phyloP scores from a whole-genome alignment of 2,888 invertebrate species.

The Nephrotoma flavescens region DNA sequence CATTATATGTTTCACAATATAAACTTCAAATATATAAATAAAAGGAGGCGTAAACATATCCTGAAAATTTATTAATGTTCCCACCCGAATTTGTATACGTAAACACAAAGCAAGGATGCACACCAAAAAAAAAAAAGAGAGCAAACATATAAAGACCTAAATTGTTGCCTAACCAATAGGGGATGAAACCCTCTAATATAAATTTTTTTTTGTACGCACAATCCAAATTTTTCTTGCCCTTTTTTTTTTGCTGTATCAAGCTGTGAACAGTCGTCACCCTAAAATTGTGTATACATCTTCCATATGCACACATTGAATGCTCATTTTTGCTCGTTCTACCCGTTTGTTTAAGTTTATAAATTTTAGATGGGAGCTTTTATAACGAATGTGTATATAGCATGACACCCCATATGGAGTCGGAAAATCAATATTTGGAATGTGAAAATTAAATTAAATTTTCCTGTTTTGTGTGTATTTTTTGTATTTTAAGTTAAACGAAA shows the following conservation, averaged over 20 bases:
- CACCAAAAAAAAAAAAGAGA: neutral
- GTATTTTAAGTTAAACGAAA: neutral
- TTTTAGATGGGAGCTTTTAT: neutral
- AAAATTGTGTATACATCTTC: neutral
- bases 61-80: neutral
- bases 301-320: neutral
- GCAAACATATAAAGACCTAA: neutral
- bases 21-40: neutral
- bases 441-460: neutral
- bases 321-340: neutral
- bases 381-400: neutral
- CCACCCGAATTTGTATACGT: neutral
- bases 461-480: neutral
- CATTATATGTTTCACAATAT: neutral
- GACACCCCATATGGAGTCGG: neutral
- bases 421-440: neutral
- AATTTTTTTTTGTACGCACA: neutral
- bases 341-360: neutral
- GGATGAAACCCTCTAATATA: neutral
- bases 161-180: neutral
- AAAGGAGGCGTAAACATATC: neutral
- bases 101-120: neutral
- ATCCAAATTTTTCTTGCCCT: neutral
- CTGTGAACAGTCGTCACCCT: neutral
- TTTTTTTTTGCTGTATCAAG: neutral